Conservation (phyloP, 2,113 vertebrate genomes). For the Rhombomys opimus region DNA sequence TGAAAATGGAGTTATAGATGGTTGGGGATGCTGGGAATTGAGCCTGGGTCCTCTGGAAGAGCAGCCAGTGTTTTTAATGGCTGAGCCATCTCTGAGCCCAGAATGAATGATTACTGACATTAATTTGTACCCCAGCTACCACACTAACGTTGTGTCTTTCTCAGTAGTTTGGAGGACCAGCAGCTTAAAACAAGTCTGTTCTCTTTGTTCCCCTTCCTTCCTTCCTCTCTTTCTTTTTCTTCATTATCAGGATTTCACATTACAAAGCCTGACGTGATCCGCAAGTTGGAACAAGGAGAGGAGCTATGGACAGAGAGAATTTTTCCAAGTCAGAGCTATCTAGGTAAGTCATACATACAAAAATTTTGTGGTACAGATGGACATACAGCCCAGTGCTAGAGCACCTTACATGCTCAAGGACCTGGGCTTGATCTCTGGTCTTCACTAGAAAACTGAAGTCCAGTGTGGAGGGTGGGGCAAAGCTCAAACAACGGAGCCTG, state of each 20-base stretch:
- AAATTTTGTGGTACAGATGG: background rate
- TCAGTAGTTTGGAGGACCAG: constrained; percentile 42
- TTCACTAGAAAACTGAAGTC: background rate
- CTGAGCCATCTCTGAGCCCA: background rate
- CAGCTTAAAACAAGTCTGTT: constrained; percentile 51
- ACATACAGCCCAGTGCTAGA: no score
- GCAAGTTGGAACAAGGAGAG: constrained; percentile 77
- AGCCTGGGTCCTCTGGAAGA: background rate
- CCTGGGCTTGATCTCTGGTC: background rate
- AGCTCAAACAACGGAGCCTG: background rate
- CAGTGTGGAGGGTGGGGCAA: background rate
- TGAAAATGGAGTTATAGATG: background rate
- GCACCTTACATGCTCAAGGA: background rate
- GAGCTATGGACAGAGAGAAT: constrained; percentile 74
- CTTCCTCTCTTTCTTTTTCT: background rate
- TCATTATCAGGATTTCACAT: constrained; percentile 75
- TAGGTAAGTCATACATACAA: constrained; percentile 68
- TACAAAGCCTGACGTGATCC: constrained; percentile 75
- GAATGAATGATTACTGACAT: background rate
- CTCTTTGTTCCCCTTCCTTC: background rate
- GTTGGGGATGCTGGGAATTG: background rate
- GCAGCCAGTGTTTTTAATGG: background rate
- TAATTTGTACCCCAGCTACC: background rate
- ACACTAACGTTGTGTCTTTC: background rate
- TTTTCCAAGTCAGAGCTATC: constrained; percentile 65